phyloP scores from a whole-genome alignment of 2,888 invertebrate genomes.

The Lasioglossum marginatum region DNA sequence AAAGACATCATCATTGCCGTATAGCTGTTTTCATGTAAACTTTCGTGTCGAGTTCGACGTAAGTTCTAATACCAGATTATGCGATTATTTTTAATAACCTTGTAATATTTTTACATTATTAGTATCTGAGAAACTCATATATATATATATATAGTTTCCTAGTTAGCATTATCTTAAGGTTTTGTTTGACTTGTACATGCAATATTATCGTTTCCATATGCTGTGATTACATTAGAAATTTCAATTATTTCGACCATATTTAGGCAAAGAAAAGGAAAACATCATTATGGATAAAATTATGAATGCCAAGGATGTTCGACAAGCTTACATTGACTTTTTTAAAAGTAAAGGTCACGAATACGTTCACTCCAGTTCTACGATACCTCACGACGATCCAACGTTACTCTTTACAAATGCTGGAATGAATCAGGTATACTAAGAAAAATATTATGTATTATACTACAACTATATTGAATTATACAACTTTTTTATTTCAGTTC shows the following conservation, averaged over 20 bases:
- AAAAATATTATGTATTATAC: background rate
- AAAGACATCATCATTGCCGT: constrained; percentile 19
- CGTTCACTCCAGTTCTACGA: constrained; percentile 98
- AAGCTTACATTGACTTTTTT: constrained; percentile 95
- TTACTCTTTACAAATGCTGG: constrained; percentile 99
- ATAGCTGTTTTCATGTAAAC: constrained; percentile 35
- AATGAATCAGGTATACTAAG: constrained; percentile 94
- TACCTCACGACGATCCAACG: constrained; percentile 99
- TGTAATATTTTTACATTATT: background rate
- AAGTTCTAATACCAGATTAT: constrained; percentile 1
- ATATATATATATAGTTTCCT: background rate
- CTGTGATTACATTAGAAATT: constrained; percentile 14
- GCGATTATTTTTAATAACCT: background rate
- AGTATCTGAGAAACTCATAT: background rate
- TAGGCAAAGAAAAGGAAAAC: background rate
- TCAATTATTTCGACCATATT: background rate
- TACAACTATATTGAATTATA: constrained; percentile 28
- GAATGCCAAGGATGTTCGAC: constrained; percentile 92
- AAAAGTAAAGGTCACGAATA: constrained; percentile 95
- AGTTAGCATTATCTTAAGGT: constrained; percentile 14
- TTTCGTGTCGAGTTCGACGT: constrained; percentile 26
- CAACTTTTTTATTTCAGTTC: constrained; percentile 86
- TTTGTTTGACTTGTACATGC: background rate
- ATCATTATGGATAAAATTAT: constrained; percentile 77
- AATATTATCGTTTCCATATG: constrained; percentile 57